Percentiles rank a stretch among this genome's conserved stretches.
These are phyloP conservation scores for Phaenicophaeus curvirostris DNA, from an alignment of 2,797 vertebrate genomes.

Conservation along the genomic window DNA sequence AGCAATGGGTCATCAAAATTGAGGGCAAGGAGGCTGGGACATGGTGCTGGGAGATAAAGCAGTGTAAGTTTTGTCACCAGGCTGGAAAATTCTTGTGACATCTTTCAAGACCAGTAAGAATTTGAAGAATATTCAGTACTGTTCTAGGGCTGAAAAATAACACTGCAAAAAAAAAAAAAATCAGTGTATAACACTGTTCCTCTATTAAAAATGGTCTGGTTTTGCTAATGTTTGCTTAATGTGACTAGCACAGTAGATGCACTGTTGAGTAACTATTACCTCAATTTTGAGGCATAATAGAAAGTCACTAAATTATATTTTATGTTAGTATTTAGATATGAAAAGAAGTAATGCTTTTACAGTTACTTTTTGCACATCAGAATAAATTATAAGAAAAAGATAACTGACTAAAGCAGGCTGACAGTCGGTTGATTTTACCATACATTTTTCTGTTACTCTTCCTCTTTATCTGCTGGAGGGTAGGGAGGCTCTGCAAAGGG, in stretches of 20 bases:
- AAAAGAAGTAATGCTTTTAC: neutral
- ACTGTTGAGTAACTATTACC: neutral
- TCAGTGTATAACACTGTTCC: neutral
- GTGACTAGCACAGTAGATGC: neutral
- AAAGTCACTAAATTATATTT: neutral
- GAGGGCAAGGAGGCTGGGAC: neutral
- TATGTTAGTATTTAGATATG: neutral
- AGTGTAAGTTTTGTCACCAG: neutral
- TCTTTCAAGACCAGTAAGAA: neutral
- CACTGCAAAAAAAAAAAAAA: neutral
- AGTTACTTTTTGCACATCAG: neutral
- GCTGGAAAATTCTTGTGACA: neutral
- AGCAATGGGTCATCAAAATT: neutral
- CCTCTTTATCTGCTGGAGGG: too few species aligned
- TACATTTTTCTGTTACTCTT: neutral
- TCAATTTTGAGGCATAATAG: conserved; percentile 15
- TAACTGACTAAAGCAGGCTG: neutral
- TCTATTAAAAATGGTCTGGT: neutral
- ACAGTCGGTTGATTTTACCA: neutral
- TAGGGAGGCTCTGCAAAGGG: too few species aligned
- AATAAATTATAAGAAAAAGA: neutral
- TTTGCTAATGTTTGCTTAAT: conserved; percentile 48
- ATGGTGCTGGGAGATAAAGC: neutral
- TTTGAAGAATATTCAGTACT: neutral
- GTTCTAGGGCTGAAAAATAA: neutral